Evolutionary conservation across 2,113 vertebrate genomes (phyloP), one percentile per base, ranked within the genome.

Genomic region (Ornithorhynchus anatinus): DNA sequence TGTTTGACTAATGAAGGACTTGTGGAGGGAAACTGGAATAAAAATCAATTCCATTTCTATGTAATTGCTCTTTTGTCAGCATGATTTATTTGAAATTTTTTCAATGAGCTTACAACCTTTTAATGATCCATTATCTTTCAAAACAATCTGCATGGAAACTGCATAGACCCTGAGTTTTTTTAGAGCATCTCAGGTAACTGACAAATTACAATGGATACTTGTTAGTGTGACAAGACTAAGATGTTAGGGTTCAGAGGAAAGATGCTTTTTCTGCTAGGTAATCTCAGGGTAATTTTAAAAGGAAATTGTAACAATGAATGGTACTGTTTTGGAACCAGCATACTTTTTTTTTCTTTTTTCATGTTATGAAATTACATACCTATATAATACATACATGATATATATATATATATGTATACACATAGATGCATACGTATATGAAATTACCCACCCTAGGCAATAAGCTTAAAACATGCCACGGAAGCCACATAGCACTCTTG

Each of bases 51-150:
- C 15, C 38, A 12, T 37, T 17, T 3, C 11, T 13, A 16, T 2
- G 51, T 32, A 48, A 4, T 25, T 51, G 2, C 16, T 16, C 50
- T 64, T 71, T 67, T 59, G 45, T 58, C 31, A 73, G n/a, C 23
- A 53, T 48, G 38, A 69, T 56, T 72, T 23, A 75, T 59, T 47
- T 51, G 48, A 58, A 42, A 8, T 15, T 35, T 16, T 54, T 75
- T 65, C 20, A 11, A 36, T 58, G 29, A 8, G 40, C n/a, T 1
- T 4, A 33, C 22, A 59, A 32, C 29, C 15, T 80, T 22, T 8
- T 59, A 59, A 39, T 36, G 33, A 33, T 58, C 14, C 27, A 44
- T 62, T 62, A 40, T 66, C 53, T 68, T 51, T 54, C 50, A 69
- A 59, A n/a, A n/a, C 65, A 20, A 59, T 36, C 65, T 50, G 12